Percentiles rank a stretch among this genome's conserved stretches.
These are phyloP conservation scores for Ectemnius lituratus DNA, from an alignment of 2,888 invertebrate species.

Conservation along the genomic window DNA sequence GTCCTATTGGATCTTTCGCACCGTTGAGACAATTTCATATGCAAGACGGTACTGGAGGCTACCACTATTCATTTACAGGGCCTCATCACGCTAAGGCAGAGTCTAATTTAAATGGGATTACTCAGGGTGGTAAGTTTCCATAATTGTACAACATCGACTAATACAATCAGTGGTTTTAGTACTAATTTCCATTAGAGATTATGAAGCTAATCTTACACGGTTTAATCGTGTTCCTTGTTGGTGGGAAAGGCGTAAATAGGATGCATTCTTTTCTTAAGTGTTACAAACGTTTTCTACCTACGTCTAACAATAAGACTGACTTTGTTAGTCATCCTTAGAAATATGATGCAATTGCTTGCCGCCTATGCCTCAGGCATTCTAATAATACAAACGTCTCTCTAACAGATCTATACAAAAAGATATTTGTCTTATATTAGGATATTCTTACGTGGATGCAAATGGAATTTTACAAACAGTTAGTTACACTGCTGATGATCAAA, in stretches of 20 bases:
- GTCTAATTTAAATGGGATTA: conserved; percentile 81
- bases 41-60: conserved; percentile 80
- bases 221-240: conserved; percentile 8
- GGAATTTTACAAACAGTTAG: conserved; percentile 83
- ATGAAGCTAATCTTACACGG: conserved; percentile 3
- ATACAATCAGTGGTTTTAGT: conserved; percentile 1
- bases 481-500: conserved; percentile 81
- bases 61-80: conserved; percentile 82
- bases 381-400: background rate
- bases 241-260: conserved; percentile 39
- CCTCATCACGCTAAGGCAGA: conserved; percentile 84
- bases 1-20: conserved; percentile 73
- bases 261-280: conserved; percentile 48
- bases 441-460: conserved; percentile 84
- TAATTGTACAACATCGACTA: background rate
- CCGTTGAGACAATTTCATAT: conserved; percentile 78
- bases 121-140: conserved; percentile 79
- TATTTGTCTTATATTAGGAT: conserved; percentile 73
- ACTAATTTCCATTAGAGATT: background rate
- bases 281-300: conserved; percentile 13
- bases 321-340: conserved; percentile 35
- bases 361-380: conserved; percentile 39
- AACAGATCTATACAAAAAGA: background rate
- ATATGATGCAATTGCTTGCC: conserved; percentile 47
- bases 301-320: conserved; percentile 39